Base-by-base conservation (phyloP, 2,113 vertebrate species). In the Blennius ocellaris region DNA sequence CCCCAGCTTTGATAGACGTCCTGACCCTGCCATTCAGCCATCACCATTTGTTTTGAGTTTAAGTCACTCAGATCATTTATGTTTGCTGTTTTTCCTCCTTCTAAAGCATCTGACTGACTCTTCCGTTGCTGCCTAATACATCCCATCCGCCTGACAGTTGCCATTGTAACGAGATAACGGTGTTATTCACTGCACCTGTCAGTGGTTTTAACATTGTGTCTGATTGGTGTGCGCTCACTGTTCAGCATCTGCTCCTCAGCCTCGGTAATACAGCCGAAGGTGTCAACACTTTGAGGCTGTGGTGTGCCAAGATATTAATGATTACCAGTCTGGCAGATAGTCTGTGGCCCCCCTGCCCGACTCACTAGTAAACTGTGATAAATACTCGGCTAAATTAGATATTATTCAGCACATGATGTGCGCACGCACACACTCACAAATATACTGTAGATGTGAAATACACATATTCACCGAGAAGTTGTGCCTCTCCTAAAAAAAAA, bases 361-460 rank as follows among this genome's bases (percentile, higher is more conserved):
- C 37, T 67, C 57, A 60, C 41, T 45, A 50, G 58, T 76, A 53
- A 83, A 69, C 43, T 54, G 59, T 63, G 51, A 74, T 78, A 71
- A 80, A 77, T 62, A 53, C 43, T 58, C 6, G 7, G 41, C n/a
- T 68, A 49, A 75, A 78, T 60, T 59, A 64, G 41, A 11, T 48
- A 61, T 63, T 62, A 30, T 51, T 61, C 50, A 67, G 45, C 30
- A 40, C 8, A 65, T 12, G 15, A 66, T 54, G 69, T 17, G 15
- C 56, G 55, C 39, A 63, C 56, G 55, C 39, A 63, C 4, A 50
- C 36, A 41, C 53, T 64, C 44, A 55, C 39, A 69, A 54, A 50
- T 9, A 57, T 6, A n/a, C n/a, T n/a, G n/a, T n/a, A 11, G 5
- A 43, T 7, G 15, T 3, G 7, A 1, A 30, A 40, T 9, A 55